phyloP scores from a whole-genome alignment of 2,888 invertebrate genomes.

The Digitonthophagus gazella region DNA sequence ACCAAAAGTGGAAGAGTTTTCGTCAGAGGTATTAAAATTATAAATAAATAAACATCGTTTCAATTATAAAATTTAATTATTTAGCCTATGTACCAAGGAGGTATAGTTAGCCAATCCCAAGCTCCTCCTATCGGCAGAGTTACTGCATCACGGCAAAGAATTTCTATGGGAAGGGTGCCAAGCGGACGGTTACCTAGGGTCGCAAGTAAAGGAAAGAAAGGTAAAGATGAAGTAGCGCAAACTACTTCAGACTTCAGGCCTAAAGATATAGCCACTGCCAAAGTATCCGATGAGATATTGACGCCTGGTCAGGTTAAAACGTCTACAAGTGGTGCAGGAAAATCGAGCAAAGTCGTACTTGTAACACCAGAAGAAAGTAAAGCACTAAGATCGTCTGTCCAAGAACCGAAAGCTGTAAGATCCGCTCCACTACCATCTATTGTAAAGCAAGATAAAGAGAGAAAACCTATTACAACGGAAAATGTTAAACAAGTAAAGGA shows the following conservation, averaged over 20 bases:
- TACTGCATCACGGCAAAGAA: not conserved
- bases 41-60: too few relatives aligned
- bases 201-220: too few relatives aligned
- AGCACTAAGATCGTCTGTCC: too few relatives aligned
- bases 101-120: not conserved
- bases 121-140: not conserved
- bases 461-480: not conserved
- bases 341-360: too few relatives aligned
- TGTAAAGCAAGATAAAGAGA: not conserved
- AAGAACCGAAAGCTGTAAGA: not conserved
- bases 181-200: not conserved
- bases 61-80: too few relatives aligned
- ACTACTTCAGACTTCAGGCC: not conserved
- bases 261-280: not conserved
- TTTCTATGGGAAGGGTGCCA: not conserved
- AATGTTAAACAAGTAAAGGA: not conserved
- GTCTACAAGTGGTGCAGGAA: too few relatives aligned
- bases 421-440: not conserved
- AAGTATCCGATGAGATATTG: not conserved
- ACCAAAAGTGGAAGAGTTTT: too few relatives aligned
- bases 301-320: not conserved
- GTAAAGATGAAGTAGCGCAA: not conserved
- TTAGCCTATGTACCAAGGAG: too few relatives aligned
- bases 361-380: too few relatives aligned
- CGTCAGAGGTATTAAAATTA: too few relatives aligned